Percentiles rank a stretch among this genome's conserved stretches.
Conservation (phyloP, 2,113 vertebrate species). For the Litocranius walleri region DNA sequence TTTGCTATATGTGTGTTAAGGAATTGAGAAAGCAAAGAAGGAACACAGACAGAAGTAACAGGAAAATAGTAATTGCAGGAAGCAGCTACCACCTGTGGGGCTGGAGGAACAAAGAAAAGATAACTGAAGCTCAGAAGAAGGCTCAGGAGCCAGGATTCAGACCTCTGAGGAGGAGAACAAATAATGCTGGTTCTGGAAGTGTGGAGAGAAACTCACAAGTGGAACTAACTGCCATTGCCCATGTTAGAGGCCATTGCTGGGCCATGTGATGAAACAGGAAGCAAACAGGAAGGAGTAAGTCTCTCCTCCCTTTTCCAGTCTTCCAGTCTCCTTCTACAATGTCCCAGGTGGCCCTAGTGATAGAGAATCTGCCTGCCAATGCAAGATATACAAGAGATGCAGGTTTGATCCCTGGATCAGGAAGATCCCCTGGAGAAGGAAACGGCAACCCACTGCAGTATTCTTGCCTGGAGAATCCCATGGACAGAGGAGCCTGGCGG, state of each 20-base stretch:
- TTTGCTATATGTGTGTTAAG: neutral
- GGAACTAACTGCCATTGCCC: neutral
- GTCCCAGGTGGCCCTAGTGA: neutral
- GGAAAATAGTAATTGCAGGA: neutral
- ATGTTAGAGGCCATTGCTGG: neutral
- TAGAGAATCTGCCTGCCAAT: neutral
- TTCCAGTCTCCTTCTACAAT: neutral
- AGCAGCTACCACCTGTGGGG: neutral
- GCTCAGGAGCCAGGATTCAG: neutral
- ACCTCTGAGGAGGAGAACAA: neutral
- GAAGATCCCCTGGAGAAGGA: neutral
- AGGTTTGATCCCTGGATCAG: neutral
- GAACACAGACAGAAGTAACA: neutral
- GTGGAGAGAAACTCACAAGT: neutral
- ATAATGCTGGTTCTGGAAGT: neutral
- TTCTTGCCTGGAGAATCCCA: neutral
- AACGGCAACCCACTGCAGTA: neutral
- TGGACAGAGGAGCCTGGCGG: neutral
- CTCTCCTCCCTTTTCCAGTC: neutral
- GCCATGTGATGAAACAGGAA: neutral
- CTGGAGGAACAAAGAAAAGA: neutral
- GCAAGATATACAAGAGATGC: neutral
- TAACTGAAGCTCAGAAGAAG: neutral
- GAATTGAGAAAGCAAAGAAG: neutral
- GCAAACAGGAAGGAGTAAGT: neutral